Base-by-base conservation (phyloP, 2,888 invertebrate species). In the Orthosia gracilis region DNA sequence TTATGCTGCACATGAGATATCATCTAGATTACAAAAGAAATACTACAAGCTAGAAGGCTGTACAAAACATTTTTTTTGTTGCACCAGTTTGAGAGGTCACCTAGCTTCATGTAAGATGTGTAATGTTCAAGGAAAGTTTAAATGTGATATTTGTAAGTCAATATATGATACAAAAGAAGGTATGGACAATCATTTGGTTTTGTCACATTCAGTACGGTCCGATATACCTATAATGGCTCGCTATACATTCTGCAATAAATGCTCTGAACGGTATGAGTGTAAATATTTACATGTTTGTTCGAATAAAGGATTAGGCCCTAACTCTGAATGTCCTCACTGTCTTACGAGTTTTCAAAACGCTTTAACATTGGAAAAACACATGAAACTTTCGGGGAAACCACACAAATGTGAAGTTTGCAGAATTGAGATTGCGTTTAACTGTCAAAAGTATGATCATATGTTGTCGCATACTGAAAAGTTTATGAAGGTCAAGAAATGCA, bases 361-460 rank as follows among this genome's bases (percentile, higher is more conserved):
- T 15, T 2, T 31, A 0, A 59, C 80, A 0, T 15, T 82, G 0
- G 40, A 83, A 0, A 1, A 81, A 0, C 94, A 94, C 69, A 17
- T 73, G 17, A 4, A 4, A 0, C 23, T 40, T 0, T 58, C 73
- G 0, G 40, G 64, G 0, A 21, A 23, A 0, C 4, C 73, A 0
- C 64, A 52, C 0, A 15, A 45, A 0, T 94, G 94, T 68, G 66
- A 63, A 0, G 11, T 92, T 0, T 94, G 94, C 18, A 0, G 13
- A 0, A 5, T 12, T 0, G 0, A 4, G 0, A 18, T 94, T 0
- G 0, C 0, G 0, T 79, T 66, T 1, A 55, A 70, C 2, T 94
- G 94, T 62, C 85, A 85, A 81, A 87, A 89, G 3, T 69, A 78
- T 0, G 76, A 87, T 0, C 94, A 94, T 80, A 73, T 93, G 61